phyloP scores from a whole-genome alignment of 1,140 invertebrate species.

The Drosophila mayri region DNA sequence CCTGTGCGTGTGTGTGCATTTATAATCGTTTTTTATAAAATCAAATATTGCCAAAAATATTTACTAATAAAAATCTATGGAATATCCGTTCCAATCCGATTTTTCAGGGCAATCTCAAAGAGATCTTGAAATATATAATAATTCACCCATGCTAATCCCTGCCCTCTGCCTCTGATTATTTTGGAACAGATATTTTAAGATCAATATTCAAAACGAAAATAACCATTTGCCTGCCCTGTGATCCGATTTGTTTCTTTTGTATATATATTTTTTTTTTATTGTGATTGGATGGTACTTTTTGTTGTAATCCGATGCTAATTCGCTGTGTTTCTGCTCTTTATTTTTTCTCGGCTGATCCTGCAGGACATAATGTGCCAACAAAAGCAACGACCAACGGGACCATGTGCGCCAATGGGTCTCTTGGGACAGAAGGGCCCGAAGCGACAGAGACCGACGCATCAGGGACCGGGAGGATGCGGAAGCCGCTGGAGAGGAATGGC shows the following conservation, averaged over 20 bases:
- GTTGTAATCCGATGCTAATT: constrained; percentile 15
- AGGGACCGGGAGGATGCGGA: constrained; percentile 85
- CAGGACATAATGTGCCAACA: constrained; percentile 85
- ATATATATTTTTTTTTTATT: neutral
- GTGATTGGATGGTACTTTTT: neutral
- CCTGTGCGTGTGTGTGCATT: neutral
- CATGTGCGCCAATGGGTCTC: constrained; percentile 84
- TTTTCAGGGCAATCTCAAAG: neutral
- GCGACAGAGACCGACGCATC: constrained; percentile 85
- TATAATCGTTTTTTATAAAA: neutral
- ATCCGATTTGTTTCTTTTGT: neutral
- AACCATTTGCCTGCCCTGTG: neutral
- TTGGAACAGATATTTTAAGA: constrained; percentile 14
- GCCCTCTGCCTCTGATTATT: neutral
- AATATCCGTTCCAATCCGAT: too few species aligned
- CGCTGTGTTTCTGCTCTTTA: constrained; percentile 22
- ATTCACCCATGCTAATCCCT: neutral
- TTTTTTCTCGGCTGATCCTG: constrained; percentile 30
- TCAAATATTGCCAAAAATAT: neutral
- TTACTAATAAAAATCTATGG: neutral
- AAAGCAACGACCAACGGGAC: constrained; percentile 85
- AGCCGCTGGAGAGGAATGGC: constrained; percentile 93
- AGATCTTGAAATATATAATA: neutral
- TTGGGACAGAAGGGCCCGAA: constrained; percentile 85
- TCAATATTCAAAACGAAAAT: constrained; percentile 8